A percentile compares a stretch with the other conserved stretches of the same genome.
These are phyloP conservation scores for Gymnosoma rotundatum DNA, from an alignment of 2,888 invertebrate genomes.

Conservation along the genomic window DNA sequence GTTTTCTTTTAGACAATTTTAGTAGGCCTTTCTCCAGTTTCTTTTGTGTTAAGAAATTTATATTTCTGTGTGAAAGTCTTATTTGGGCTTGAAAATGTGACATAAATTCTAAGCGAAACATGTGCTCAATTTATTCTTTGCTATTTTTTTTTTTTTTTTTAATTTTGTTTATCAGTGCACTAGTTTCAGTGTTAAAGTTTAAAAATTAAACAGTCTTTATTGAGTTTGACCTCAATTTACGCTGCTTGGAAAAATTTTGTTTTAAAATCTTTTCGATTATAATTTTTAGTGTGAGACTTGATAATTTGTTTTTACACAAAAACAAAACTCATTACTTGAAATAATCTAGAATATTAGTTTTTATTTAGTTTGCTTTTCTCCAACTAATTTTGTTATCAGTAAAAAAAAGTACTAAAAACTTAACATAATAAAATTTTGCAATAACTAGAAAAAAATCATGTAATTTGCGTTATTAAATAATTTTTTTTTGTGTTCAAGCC, in stretches of 20 bases:
- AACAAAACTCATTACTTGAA: background rate
- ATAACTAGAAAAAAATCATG: background rate
- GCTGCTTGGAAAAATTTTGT: background rate
- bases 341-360: background rate
- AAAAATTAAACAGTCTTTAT: background rate
- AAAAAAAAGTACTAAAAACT: background rate
- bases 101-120: too few relatives aligned
- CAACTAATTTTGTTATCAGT: constrained; percentile 16
- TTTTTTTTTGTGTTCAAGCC: too few relatives aligned
- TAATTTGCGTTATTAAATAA: background rate
- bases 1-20: too few relatives aligned
- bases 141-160: background rate
- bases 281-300: background rate
- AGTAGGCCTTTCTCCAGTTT: too few relatives aligned
- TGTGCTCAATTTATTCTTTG: background rate
- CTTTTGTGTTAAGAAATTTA: too few relatives aligned
- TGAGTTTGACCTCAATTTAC: constrained; percentile 11
- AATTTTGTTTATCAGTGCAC: background rate
- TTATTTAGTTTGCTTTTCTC: background rate
- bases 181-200: background rate
- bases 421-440: background rate
- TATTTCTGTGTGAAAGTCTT: too few relatives aligned
- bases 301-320: background rate
- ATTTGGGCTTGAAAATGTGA: too few relatives aligned
- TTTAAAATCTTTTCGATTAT: background rate